phyloP scores from a whole-genome alignment of 2,888 invertebrate genomes.

The Lepas anatifera region DNA sequence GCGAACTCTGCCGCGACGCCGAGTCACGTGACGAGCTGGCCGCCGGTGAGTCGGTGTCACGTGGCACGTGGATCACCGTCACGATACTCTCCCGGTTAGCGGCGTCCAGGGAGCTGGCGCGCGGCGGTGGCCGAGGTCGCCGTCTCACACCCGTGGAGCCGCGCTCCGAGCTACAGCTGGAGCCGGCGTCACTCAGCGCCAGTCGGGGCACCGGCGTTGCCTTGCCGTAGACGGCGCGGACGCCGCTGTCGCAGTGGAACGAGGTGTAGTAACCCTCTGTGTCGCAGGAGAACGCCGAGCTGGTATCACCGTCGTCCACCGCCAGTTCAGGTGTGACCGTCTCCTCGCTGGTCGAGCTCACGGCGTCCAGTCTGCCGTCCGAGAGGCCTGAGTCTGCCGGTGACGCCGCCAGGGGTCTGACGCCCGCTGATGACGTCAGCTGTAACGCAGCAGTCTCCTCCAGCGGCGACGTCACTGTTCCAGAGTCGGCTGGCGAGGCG shows the following conservation, averaged over 20 bases:
- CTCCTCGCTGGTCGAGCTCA: slow-evolving; percentile 14
- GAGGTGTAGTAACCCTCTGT: slow-evolving; percentile 97
- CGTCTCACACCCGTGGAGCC: slow-evolving; percentile 33
- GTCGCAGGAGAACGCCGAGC: slow-evolving; percentile 87
- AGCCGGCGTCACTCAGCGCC: slow-evolving; percentile 61
- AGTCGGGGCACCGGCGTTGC: too few species aligned
- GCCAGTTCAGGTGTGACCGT: slow-evolving; percentile 16
- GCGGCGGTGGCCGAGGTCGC: slow-evolving; percentile 24
- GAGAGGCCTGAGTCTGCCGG: slow-evolving; percentile 13
- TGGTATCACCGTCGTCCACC: slow-evolving; percentile 64
- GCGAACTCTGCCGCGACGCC: too few species aligned
- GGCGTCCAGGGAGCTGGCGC: slow-evolving; percentile 24
- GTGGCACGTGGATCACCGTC: slow-evolving; percentile 25
- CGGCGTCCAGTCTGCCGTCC: neutral
- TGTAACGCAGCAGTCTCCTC: slow-evolving; percentile 7
- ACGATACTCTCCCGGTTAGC: slow-evolving; percentile 24
- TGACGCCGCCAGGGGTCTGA: neutral
- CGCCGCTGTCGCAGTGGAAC: slow-evolving; percentile 89
- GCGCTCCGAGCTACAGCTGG: slow-evolving; percentile 80
- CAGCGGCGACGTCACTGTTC: neutral
- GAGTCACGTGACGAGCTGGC: slow-evolving; percentile 35
- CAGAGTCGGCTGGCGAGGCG: slow-evolving; percentile 3
- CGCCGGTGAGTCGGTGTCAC: slow-evolving; percentile 21
- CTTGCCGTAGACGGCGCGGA: slow-evolving; percentile 43
- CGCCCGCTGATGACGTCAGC: too few species aligned